phyloP scores from a whole-genome alignment of 2,888 invertebrate species.

The Adineta ricciae region DNA sequence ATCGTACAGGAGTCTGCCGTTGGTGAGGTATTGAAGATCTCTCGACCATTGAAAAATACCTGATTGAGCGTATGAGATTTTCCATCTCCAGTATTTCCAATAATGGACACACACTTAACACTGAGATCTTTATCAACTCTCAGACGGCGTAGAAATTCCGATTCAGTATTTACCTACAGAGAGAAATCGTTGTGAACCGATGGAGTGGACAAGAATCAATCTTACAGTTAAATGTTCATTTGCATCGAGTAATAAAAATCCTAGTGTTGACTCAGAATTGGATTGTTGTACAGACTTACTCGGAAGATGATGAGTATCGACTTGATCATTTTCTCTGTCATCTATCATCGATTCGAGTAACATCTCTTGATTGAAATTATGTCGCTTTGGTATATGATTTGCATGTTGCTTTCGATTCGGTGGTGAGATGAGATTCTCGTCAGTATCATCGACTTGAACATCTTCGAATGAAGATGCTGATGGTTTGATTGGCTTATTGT shows the following conservation, averaged over 20 bases:
- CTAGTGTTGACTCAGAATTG: not conserved
- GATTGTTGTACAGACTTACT: not conserved
- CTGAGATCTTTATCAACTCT: constrained; percentile 6
- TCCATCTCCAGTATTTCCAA: constrained; percentile 73
- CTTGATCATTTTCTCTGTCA: not conserved
- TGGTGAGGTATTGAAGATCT: constrained; percentile 59
- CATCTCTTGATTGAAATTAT: not conserved
- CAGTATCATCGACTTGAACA: not conserved
- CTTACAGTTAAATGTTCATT: not conserved
- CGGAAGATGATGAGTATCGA: not conserved
- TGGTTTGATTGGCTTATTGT: not conserved
- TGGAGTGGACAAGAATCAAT: too few species aligned
- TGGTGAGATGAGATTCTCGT: not conserved
- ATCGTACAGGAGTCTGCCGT: constrained; percentile 64
- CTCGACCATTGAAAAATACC: constrained; percentile 59
- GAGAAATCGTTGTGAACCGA: too few species aligned
- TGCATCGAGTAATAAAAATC: not conserved
- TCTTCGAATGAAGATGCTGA: not conserved
- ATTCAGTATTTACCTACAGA: not conserved
- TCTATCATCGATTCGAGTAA: constrained; percentile 7
- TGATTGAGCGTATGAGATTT: constrained; percentile 70
- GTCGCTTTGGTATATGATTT: not conserved
- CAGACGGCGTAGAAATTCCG: not conserved
- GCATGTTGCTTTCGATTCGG: not conserved
- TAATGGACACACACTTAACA: constrained; percentile 69